A percentile compares a stretch with the other conserved stretches of the same genome.
Conservation (phyloP, 2,113 vertebrate species). For the Dendrocopos noguchii region DNA sequence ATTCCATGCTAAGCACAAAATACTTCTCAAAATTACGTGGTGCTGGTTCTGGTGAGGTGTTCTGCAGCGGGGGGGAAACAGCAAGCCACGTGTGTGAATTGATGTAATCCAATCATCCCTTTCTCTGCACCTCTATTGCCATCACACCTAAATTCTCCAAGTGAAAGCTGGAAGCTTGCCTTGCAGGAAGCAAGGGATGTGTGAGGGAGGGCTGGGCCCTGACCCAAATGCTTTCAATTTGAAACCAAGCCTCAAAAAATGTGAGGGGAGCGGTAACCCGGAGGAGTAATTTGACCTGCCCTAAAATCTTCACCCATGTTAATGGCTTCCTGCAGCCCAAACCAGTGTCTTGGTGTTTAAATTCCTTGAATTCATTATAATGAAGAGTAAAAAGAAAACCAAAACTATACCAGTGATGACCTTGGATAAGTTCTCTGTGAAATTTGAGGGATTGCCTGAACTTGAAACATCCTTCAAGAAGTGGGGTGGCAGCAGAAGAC, state of each 20-base stretch:
- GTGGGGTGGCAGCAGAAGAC: not conserved
- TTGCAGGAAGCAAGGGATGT: not conserved
- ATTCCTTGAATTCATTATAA: not conserved
- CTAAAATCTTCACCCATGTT: not conserved
- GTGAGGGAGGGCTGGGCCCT: not conserved
- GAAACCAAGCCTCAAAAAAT: not conserved
- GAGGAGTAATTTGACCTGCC: not conserved
- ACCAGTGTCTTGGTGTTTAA: not conserved
- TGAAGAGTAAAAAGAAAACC: fast-evolving
- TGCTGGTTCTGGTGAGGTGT: not conserved
- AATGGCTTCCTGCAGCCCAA: not conserved
- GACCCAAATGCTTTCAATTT: not conserved
- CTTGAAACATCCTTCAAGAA: not conserved
- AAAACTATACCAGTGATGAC: not conserved
- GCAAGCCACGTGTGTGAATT: not conserved
- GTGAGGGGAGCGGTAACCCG: not conserved
- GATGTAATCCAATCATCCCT: not conserved
- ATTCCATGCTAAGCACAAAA: not conserved
- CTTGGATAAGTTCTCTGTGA: not conserved
- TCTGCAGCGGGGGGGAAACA: not conserved
- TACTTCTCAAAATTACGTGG: fast-evolving
- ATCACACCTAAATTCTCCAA: not conserved
- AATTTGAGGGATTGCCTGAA: not conserved
- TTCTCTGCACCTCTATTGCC: not conserved
- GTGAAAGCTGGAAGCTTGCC: not conserved